Evolutionary conservation across 2,888 invertebrate genomes (phyloP).

Genomic region (Lasius fuliginosus): DNA sequence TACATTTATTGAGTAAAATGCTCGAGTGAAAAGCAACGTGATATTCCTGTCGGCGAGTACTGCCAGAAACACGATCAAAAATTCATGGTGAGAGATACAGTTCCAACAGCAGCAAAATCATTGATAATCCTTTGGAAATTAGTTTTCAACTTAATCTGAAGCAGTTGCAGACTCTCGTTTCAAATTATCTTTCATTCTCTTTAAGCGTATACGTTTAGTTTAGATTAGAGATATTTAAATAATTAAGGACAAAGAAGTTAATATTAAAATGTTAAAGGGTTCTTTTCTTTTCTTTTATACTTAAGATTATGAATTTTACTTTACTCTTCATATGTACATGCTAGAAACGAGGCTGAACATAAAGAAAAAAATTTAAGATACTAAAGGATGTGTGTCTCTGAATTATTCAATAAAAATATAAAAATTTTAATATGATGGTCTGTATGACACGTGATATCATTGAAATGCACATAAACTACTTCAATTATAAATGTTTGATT

Average conservation of each 20-base stretch:
- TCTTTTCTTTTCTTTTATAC: background rate
- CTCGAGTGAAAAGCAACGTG: slow-evolving; percentile 23
- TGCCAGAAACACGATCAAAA: slow-evolving; percentile 40
- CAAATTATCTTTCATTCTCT: background rate
- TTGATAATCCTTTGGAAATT: slow-evolving; percentile 53
- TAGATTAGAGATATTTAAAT: slow-evolving; percentile 18
- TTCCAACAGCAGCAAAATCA: slow-evolving; percentile 58
- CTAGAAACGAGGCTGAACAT: background rate
- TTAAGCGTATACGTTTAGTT: background rate
- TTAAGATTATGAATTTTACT: background rate
- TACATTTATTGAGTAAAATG: slow-evolving; percentile 2
- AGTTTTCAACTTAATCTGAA: slow-evolving; percentile 38
- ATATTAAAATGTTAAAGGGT: background rate
- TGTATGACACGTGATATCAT: background rate
- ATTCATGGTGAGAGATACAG: slow-evolving; percentile 39
- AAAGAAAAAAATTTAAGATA: background rate
- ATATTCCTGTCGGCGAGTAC: slow-evolving; percentile 18
- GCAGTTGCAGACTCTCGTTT: slow-evolving; percentile 33
- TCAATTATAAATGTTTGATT: background rate
- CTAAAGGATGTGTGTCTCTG: background rate
- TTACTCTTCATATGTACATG: background rate
- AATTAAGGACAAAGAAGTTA: background rate
- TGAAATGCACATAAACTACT: background rate
- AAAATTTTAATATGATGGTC: background rate
- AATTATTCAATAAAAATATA: background rate